Conservation (phyloP, 2,888 invertebrate species). For the Nymphalis urticae region DNA sequence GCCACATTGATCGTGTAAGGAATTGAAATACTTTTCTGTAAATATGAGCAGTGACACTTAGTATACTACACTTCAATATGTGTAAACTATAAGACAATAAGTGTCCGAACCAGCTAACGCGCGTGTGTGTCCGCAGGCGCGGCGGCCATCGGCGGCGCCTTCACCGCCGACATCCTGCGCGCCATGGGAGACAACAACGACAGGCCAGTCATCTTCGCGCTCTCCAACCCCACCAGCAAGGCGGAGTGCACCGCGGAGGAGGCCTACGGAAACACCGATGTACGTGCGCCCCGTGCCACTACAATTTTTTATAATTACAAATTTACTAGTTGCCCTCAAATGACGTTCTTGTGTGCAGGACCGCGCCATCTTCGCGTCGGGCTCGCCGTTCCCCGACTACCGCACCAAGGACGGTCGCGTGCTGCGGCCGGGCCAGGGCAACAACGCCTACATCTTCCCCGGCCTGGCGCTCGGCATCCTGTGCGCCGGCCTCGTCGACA, state of each 20-base stretch:
- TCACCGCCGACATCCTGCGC: constrained; percentile 91
- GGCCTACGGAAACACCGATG: constrained; percentile 93
- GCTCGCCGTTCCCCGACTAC: constrained; percentile 96
- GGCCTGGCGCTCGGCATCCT: constrained; percentile 96
- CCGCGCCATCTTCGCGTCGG: constrained; percentile 95
- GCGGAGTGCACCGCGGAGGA: constrained; percentile 99
- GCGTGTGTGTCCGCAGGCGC: constrained; percentile 82
- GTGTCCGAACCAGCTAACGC: neutral
- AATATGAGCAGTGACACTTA: no score
- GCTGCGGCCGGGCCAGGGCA: constrained; percentile 96
- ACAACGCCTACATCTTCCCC: constrained; percentile 98
- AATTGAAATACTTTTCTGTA: no score
- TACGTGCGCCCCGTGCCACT: constrained; percentile 57
- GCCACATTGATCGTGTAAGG: no score
- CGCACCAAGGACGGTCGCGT: constrained; percentile 88
- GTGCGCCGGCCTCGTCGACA: constrained; percentile 92
- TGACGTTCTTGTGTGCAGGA: constrained; percentile 81
- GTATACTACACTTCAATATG: neutral
- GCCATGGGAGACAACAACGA: constrained; percentile 93
- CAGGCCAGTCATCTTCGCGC: constrained; percentile 96
- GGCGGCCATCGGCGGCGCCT: constrained; percentile 96
- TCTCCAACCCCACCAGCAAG: constrained; percentile 98
- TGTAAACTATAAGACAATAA: neutral
- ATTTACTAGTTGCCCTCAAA: no score
- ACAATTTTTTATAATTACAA: no score